Percentiles rank a stretch among this genome's conserved stretches.
Conservation (phyloP, 2,113 vertebrate genomes). For the Ochotona curzoniae region DNA sequence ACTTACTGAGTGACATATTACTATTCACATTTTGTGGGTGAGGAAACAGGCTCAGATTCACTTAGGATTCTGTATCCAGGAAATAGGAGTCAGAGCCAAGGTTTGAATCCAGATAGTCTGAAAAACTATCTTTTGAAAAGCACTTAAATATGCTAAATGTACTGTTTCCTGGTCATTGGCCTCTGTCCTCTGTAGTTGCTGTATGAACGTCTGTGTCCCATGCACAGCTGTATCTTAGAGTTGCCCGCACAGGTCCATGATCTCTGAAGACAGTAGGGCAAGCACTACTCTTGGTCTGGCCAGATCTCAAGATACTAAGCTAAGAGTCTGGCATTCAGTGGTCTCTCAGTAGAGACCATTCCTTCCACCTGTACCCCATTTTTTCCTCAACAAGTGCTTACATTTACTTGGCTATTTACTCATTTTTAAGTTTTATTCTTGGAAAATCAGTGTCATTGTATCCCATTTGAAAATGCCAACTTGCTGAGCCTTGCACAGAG, state of each 20-base stretch:
- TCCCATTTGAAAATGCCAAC: background rate
- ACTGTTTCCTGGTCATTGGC: background rate
- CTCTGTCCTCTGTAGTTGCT: background rate
- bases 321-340: background rate
- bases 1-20: background rate
- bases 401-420: background rate
- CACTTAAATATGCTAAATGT: background rate
- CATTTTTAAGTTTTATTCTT: background rate
- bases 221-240: background rate
- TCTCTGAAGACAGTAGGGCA: background rate
- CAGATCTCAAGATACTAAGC: background rate
- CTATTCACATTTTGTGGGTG: background rate
- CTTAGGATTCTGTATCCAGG: background rate
- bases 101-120: background rate
- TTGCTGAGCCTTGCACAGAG: background rate
- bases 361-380: background rate
- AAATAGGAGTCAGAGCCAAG: background rate
- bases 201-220: background rate
- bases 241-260: background rate
- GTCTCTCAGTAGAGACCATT: background rate
- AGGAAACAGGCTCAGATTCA: background rate
- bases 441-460: background rate
- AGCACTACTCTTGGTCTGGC: background rate
- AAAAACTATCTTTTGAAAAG: background rate
- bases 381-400: background rate